Evolutionary conservation across 2,888 invertebrate genomes (phyloP).

Genomic region (Cerastis leucographa): DNA sequence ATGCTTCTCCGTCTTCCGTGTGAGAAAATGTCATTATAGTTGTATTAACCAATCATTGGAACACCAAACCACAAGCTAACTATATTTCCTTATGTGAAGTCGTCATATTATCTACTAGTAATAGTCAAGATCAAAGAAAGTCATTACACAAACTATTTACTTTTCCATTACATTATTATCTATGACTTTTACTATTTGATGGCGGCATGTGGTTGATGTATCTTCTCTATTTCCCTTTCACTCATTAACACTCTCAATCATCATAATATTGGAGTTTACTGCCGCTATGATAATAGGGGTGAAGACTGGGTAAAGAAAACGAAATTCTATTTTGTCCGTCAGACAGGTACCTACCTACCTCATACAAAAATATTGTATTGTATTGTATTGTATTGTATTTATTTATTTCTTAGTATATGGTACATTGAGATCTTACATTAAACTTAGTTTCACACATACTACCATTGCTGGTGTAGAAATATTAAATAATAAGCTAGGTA

Average conservation of each 20-base stretch:
- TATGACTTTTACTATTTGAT: conserved; percentile 49
- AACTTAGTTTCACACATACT: too few relatives aligned
- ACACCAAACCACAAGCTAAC: neutral
- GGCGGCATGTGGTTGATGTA: conserved; percentile 2
- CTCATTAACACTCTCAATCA: conserved; percentile 15
- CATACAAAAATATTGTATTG: too few relatives aligned
- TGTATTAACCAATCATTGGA: neutral
- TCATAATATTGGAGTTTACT: neutral
- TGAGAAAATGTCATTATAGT: neutral
- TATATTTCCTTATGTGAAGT: conserved; percentile 19
- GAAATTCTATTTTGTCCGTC: too few relatives aligned
- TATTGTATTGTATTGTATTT: too few relatives aligned
- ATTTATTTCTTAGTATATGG: too few relatives aligned
- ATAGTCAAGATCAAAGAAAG: conserved; percentile 42
- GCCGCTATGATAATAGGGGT: too few relatives aligned
- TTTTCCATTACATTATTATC: conserved; percentile 10
- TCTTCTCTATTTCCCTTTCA: conserved; percentile 37
- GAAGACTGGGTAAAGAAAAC: too few relatives aligned
- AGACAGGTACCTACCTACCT: too few relatives aligned
- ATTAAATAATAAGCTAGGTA: too few relatives aligned
- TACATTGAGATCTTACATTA: too few relatives aligned
- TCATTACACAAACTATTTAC: conserved; percentile 21
- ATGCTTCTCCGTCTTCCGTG: neutral
- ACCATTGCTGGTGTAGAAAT: too few relatives aligned
- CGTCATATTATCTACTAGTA: neutral